phyloP scores from a whole-genome alignment of 2,888 invertebrate species.

The Metopia argyrocephala region DNA sequence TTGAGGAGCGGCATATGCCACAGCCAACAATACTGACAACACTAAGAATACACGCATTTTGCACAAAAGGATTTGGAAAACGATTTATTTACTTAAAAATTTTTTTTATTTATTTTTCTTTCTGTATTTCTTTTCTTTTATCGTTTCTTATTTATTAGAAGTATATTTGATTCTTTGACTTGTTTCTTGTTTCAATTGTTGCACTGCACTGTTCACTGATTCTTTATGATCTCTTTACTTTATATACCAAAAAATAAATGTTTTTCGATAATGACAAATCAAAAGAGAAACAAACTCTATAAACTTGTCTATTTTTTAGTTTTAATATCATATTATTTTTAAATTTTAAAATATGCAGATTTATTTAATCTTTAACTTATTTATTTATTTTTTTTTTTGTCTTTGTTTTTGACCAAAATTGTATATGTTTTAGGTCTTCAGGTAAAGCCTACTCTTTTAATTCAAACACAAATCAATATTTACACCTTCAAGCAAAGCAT shows the following conservation, averaged over 20 bases:
- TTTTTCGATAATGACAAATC: conserved; percentile 35
- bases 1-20: conserved; percentile 66
- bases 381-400: not conserved
- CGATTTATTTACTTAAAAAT: not conserved
- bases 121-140: not conserved
- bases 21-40: conserved; percentile 61
- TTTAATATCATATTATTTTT: not conserved
- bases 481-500: conserved; percentile 33
- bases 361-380: not conserved
- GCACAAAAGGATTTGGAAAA: conserved; percentile 5
- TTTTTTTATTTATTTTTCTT: not conserved
- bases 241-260: conserved; percentile 67
- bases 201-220: conserved; percentile 71
- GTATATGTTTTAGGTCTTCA: conserved; percentile 15
- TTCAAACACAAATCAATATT: conserved; percentile 3
- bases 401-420: conserved; percentile 11
- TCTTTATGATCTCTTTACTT: conserved; percentile 70
- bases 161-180: conserved; percentile 11
- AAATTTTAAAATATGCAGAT: conserved; percentile 53
- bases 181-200: conserved; percentile 66
- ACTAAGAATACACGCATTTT: conserved; percentile 68
- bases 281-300: not conserved
- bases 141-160: not conserved
- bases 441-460: conserved; percentile 50
- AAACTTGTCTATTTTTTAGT: conserved; percentile 50